Percentiles rank a stretch among this genome's conserved stretches.
Conservation (phyloP, 2,797 vertebrate species). For the Tokudaia tokunoshimensis region DNA sequence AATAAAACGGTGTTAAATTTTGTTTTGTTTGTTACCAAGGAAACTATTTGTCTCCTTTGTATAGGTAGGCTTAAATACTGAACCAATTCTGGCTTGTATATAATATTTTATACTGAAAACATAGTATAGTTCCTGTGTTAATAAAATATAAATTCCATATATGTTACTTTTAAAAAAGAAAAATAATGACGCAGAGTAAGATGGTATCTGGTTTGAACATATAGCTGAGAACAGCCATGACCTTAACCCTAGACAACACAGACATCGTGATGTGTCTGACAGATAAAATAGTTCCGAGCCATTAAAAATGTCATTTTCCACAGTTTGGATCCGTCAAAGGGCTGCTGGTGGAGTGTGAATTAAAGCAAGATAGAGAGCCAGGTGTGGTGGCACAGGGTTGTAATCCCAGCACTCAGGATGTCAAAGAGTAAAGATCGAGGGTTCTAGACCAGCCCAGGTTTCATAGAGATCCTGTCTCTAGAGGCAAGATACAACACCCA, state of each 20-base stretch:
- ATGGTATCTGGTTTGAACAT: not conserved
- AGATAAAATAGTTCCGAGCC: not conserved
- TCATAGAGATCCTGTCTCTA: not conserved
- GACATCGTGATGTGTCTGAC: not conserved
- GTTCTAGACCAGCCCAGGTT: not conserved
- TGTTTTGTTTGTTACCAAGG: not conserved
- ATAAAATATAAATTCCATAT: not conserved
- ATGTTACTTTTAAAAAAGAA: conserved; percentile 13
- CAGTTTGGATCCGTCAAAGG: not conserved
- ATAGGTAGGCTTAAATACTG: conserved; percentile 2
- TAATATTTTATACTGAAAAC: not conserved
- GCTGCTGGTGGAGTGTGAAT: not conserved
- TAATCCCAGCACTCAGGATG: not conserved
- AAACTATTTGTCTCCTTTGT: not conserved
- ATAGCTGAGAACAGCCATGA: not conserved
- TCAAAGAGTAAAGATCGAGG: not conserved
- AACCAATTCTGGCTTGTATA: conserved; percentile 2
- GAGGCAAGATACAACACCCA: not conserved
- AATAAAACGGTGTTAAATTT: not conserved
- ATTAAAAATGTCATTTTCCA: not conserved
- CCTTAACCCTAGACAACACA: not conserved
- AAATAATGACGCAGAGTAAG: not conserved
- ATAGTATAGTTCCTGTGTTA: not conserved
- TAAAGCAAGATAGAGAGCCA: not conserved
- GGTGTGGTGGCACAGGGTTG: not conserved